Base-by-base conservation (phyloP, 2,888 invertebrate species). In the Margaritifera margaritifera region DNA sequence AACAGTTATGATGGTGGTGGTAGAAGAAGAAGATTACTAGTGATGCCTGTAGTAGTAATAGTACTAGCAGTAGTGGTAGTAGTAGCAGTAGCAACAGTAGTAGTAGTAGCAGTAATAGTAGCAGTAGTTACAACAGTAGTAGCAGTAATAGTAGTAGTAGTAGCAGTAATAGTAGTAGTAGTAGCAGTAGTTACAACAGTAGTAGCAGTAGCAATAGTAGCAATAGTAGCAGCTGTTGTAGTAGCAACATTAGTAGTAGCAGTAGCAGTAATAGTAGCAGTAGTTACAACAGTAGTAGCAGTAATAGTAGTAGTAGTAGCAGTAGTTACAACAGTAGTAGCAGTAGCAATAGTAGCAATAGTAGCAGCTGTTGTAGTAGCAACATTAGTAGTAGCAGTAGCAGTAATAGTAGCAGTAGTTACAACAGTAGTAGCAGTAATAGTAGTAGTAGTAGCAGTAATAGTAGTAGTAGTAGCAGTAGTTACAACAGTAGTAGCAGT, bases 231-330 rank as follows among this genome's bases (percentile, higher is more conserved):
- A 25, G 59, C 25, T 27, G 59, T 24, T 11, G 59, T 31, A 18
- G 59, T 71, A 71, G 63, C 71, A 71, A 55, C 71, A 71, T 59
- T 70, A 71, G 64, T 70, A 71, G 64, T 64, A 71, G 60, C 64
- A 71, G 64, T 71, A 71, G 64, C 64, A 71, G 64, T 71, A 71
- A 60, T 71, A 71, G 61, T 61, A 69, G 61, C 27, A 68, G 66
- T 62, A 70, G 66, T 62, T 68, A 55, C 56, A 70, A 63, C 68
- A 68, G 63, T 53, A 71, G 67, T 62, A 68, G 71, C 58, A 68
- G 67, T 57, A 68, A 63, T 67, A 71, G 62, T 57, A 68, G 63
- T 63, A 71, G 67, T 63, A 71, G 67, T 62, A 71, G 67, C 68
- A 71, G 67, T 67, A 71, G 67, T 63, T 68, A 63, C 63, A 71